Evolutionary conservation across 1,140 invertebrate species (phyloP).

Genomic region (Drosophila miranda): DNA sequence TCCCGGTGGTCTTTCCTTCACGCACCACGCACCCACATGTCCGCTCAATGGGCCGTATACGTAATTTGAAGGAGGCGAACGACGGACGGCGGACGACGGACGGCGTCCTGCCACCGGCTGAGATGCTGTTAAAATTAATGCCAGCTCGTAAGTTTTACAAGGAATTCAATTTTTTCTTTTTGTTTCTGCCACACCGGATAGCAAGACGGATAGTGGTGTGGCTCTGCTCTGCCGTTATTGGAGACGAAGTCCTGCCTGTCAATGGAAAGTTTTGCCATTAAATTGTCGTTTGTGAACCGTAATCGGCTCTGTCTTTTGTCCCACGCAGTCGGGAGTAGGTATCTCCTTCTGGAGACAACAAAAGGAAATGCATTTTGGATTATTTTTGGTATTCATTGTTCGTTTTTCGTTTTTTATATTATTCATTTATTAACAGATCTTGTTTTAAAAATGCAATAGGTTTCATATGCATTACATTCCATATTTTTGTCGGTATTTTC

Average conservation of each 20-base stretch:
- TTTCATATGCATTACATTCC: slow-evolving; percentile 72
- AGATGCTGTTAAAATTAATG: slow-evolving; percentile 77
- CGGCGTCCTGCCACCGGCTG: slow-evolving; percentile 13
- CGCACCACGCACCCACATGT: slow-evolving; percentile 29
- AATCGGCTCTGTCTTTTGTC: slow-evolving; percentile 55
- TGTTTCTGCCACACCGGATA: slow-evolving; percentile 42
- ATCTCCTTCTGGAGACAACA: neutral
- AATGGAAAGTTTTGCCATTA: slow-evolving; percentile 79
- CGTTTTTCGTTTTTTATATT: slow-evolving; percentile 52
- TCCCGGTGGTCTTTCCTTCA: too few species aligned
- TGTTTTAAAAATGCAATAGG: slow-evolving; percentile 74
- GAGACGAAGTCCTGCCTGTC: slow-evolving; percentile 37
- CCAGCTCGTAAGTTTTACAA: slow-evolving; percentile 79
- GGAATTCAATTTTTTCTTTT: slow-evolving; percentile 76
- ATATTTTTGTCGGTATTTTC: slow-evolving; percentile 50
- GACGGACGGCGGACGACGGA: neutral
- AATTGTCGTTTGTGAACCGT: slow-evolving; percentile 68
- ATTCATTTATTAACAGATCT: slow-evolving; percentile 80
- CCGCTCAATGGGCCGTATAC: slow-evolving; percentile 73
- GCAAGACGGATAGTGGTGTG: slow-evolving; percentile 69
- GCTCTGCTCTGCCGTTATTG: slow-evolving; percentile 37
- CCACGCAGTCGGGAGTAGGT: slow-evolving; percentile 6
- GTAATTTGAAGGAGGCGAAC: slow-evolving; percentile 58
- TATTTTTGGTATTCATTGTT: slow-evolving; percentile 45
- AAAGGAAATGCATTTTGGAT: slow-evolving; percentile 30